Evolutionary conservation across 2,113 vertebrate genomes (phyloP), one percentile per base, ranked within the genome.

Genomic region (Oncorhynchus nerka): DNA sequence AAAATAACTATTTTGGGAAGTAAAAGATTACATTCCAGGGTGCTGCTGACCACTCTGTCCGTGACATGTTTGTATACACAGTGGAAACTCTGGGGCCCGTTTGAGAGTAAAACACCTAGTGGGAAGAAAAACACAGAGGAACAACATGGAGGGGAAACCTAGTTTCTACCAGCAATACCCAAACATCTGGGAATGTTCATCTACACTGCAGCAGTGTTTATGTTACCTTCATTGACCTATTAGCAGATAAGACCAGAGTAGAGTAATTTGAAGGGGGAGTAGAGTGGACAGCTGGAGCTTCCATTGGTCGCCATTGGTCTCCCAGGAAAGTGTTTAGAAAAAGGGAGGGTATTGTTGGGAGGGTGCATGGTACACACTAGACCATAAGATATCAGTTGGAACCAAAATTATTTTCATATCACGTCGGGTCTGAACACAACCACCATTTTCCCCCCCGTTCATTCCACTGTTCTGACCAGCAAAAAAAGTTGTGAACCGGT

Each of bases 301-400:
- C 55, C 49, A n/a, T 45, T 4, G 39, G 34, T 8, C 26, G 61
- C 20, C 30, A 79, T 55, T 45, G 49, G 19, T 71, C 34, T 22
- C 62, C 72, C 45, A 51, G 51, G 75, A 75, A 67, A 12, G 16
- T 78, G 75, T 83, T 81, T 77, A 74, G 67, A 71, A 69, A 24
- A 55, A 45, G 61, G 59, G 45, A 22, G 20, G 68, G 70, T 11
- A 2, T 48, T 12, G 59, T 19, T 51, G 66, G 49, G 32, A 72
- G 32, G 68, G 68, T 64, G 64, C 39, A 6, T 12, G 20, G 26
- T 4, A 70, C 55, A 51, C 4, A 68, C 39, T 66, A 55, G 13
- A 61, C 76, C 68, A 32, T 57, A 76, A 68, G 45, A 72, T 66
- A 74, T 62, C 9, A 39, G 2, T 39, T 39, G 39, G 39, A 39